Conservation (phyloP, 2,888 invertebrate species). For the Xanthia icteritia region DNA sequence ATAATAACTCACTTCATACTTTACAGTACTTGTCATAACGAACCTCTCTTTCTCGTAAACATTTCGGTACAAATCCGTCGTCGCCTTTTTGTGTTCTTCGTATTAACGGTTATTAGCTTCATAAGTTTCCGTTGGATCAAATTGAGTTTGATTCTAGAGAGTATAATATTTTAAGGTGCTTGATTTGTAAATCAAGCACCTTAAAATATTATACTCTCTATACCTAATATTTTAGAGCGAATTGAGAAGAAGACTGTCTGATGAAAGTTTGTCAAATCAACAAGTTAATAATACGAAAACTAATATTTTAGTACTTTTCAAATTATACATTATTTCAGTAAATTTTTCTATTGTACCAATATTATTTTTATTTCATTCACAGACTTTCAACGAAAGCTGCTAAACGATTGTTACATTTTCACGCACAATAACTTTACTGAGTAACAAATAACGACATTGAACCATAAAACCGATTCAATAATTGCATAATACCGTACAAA, state of each 20-base stretch:
- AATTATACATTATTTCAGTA: not conserved
- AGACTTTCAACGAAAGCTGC: constrained; percentile 30
- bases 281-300: not conserved
- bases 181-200: too few relatives aligned
- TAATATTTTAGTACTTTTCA: too few relatives aligned
- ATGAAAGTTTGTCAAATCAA: not conserved
- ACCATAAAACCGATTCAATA: constrained; percentile 58
- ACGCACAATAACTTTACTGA: constrained; percentile 36
- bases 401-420: constrained; percentile 10
- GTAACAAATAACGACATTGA: constrained; percentile 37
- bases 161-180: not conserved
- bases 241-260: not conserved
- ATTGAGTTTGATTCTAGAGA: constrained; percentile 24
- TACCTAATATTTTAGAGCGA: not conserved
- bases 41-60: constrained; percentile 68
- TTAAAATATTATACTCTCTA: too few relatives aligned
- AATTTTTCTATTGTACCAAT: not conserved
- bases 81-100: constrained; percentile 44
- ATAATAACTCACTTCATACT: constrained; percentile 52
- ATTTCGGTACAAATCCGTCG: constrained; percentile 62
- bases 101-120: constrained; percentile 45
- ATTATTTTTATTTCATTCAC: not conserved
- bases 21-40: constrained; percentile 66
- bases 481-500: constrained; percentile 63
- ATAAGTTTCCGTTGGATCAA: constrained; percentile 30